Percentiles rank a stretch among this genome's conserved stretches.
Conservation (phyloP, 2,113 vertebrate genomes). For the Syrmaticus mikado region DNA sequence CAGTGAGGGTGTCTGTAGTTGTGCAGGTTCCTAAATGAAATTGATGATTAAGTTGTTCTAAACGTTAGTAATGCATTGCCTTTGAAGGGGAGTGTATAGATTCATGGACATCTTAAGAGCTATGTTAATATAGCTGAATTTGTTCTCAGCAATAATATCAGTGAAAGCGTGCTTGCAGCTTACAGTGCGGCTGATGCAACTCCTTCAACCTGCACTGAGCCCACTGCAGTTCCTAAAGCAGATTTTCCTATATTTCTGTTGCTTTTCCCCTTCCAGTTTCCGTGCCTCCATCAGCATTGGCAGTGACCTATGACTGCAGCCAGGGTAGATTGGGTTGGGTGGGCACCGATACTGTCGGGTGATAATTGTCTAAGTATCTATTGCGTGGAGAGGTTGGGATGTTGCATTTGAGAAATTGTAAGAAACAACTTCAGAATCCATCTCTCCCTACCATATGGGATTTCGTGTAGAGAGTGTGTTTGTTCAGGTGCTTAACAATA, state of each 20-base stretch:
- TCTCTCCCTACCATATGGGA: background rate
- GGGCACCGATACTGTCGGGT: background rate
- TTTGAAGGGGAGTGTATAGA: background rate
- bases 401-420: background rate
- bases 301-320: background rate
- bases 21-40: background rate
- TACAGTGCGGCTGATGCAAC: background rate
- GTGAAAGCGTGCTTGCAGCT: background rate
- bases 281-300: background rate
- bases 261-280: background rate
- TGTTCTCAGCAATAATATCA: background rate
- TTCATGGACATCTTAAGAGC: background rate
- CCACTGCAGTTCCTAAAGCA: background rate
- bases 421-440: background rate
- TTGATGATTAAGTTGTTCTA: background rate
- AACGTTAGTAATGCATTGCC: background rate
- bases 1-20: background rate
- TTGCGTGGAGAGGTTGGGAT: background rate
- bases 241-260: background rate
- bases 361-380: background rate
- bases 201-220: background rate
- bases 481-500: background rate
- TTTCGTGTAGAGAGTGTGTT: background rate
- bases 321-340: background rate
- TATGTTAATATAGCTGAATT: background rate